Base-by-base conservation (phyloP, 2,797 vertebrate species). In the Psittacula echo region DNA sequence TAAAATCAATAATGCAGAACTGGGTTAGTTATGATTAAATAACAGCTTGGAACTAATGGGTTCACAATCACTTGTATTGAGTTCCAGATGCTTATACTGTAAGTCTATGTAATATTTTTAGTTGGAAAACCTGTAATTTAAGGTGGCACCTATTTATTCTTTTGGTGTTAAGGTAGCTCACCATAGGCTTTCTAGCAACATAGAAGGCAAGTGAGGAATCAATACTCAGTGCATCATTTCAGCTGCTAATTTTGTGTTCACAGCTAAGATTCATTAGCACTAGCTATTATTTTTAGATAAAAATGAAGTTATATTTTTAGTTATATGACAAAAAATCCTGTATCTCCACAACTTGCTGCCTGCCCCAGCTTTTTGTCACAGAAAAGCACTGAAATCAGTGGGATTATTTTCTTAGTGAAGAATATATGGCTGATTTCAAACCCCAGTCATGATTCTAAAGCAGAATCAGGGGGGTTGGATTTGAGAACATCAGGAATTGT, bases 401-500 rank as follows among this genome's bases (percentile, higher is more conserved):
- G 5, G 11, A 22, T 71, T 9, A 42, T 53, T 80, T 74, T 39
- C 26, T 39, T n/a, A 18, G 66, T 45, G n/a, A 58, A 39, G 39
- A 39, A 41, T 13, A 8, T 3, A 41, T 16, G 45, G 27, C 62
- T 70, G 54, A 56, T 54, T 79, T 72, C 50, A 65, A 80, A 18
- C 8, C 20, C 17, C 20, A 8, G 1, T 15, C 3, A 0, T 51
- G 37, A 54, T 72, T 65, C 58, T 44, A 26, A 3, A 4, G n/a
- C 41, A 71, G 53, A 94, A 83, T n/a, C 1, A 11, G 27, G 0
- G 7, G 0, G 7, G 4, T 37, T 20, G 39, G 15, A 32, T 45
- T 56, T n/a, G 34, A n/a, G 56, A 13, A 23, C 10, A 19, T 50
- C 29, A 11, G 30, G 4, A 6, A 3, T 34, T 74, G n/a, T 45